A percentile compares a stretch with the other conserved stretches of the same genome.
Conservation (phyloP, 2,888 invertebrate genomes). For the Ctena decussata region DNA sequence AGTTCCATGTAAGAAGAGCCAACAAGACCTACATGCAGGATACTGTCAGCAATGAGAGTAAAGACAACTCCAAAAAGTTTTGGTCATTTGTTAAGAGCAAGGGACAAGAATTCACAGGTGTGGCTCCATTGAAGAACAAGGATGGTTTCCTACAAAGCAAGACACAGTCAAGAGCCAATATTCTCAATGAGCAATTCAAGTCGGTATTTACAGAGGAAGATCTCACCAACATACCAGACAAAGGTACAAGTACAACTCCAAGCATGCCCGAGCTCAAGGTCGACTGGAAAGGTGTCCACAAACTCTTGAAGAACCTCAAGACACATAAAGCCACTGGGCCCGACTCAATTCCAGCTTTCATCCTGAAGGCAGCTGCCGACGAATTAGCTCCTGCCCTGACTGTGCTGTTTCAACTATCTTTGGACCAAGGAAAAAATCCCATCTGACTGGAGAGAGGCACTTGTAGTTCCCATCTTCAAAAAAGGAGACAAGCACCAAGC, state of each 20-base stretch:
- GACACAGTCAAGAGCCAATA: no score
- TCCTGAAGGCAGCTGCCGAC: slow-evolving; percentile 22
- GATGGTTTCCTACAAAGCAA: no score
- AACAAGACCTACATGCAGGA: background rate
- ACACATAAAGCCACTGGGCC: slow-evolving; percentile 31
- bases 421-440: background rate
- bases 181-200: no score
- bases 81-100: no score
- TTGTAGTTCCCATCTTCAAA: background rate
- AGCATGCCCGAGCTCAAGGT: background rate
- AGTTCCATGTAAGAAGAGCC: background rate
- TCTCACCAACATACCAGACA: background rate
- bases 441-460: background rate
- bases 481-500: slow-evolving; percentile 13
- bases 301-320: slow-evolving; percentile 25
- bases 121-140: no score
- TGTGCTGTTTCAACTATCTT: slow-evolving; percentile 9
- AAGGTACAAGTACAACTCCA: background rate
- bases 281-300: slow-evolving; percentile 16
- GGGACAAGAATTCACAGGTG: no score
- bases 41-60: background rate
- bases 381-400: slow-evolving; percentile 22
- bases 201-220: background rate
- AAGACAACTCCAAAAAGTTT: no score
- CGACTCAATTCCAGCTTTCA: background rate